These are phyloP conservation scores for Trematomus loennbergii DNA, from an alignment of 2,113 vertebrate genomes.

Conservation along the genomic window DNA sequence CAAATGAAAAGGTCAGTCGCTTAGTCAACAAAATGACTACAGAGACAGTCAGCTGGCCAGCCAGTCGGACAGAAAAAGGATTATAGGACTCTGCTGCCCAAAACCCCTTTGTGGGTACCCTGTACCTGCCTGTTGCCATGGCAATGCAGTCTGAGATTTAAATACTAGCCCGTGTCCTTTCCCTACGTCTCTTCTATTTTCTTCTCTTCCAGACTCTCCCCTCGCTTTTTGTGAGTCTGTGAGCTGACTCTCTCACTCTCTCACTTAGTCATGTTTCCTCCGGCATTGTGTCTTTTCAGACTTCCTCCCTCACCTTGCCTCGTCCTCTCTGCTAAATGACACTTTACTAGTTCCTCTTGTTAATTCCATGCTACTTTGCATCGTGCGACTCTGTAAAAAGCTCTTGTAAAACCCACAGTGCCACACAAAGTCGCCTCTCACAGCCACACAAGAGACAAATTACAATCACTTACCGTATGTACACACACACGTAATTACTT, in stretches of 20 bases:
- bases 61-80: conserved; percentile 54
- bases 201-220: conserved; percentile 54
- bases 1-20: conserved; percentile 66
- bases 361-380: conserved; percentile 73
- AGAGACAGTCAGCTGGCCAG: conserved; percentile 48
- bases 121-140: conserved; percentile 81
- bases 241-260: conserved; percentile 43
- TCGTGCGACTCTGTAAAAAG: conserved; percentile 72
- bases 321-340: conserved; percentile 70
- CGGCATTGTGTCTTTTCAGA: conserved; percentile 42
- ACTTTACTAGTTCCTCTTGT: conserved; percentile 75
- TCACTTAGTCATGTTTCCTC: conserved; percentile 67
- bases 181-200: conserved; percentile 57
- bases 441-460: conserved; percentile 37
- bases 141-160: conserved; percentile 69
- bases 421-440: conserved; percentile 27
- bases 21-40: conserved; percentile 66
- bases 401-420: conserved; percentile 61
- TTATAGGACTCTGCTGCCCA: conserved; percentile 47
- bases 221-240: conserved; percentile 48
- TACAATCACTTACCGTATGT: conserved; percentile 38
- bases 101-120: conserved; percentile 60
- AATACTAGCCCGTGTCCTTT: conserved; percentile 67
- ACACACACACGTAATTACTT: conserved; percentile 60
- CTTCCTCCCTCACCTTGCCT: conserved; percentile 68